Percentiles rank a stretch among this genome's conserved stretches.
phyloP scores from a whole-genome alignment of 2,797 vertebrate genomes.

The Spondyliosoma cantharus region DNA sequence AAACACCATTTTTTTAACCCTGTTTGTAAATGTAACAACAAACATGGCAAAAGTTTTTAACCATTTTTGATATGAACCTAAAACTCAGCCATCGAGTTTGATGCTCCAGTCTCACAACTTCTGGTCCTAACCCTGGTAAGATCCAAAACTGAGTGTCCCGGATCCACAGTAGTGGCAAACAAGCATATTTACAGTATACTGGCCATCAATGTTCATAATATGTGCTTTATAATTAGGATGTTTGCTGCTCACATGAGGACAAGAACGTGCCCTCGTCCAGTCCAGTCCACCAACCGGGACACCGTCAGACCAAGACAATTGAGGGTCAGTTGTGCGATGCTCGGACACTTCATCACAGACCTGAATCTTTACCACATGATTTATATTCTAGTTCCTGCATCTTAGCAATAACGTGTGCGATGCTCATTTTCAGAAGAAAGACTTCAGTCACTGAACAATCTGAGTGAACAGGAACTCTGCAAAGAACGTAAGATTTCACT shows the following conservation, averaged over 20 bases:
- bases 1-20: no score
- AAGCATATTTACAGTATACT: no score
- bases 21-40: no score
- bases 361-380: not conserved
- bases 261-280: constrained; percentile 47
- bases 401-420: not conserved
- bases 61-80: no score
- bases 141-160: no score
- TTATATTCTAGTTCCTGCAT: not conserved
- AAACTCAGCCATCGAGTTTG: no score
- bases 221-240: constrained; percentile 4
- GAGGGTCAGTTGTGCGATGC: constrained; percentile 23
- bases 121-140: no score
- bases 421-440: constrained; percentile 49
- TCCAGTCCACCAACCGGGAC: not conserved
- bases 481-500: constrained; percentile 40
- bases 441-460: constrained; percentile 34
- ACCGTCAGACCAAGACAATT: fast-evolving
- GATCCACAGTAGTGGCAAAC: no score
- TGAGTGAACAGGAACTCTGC: constrained; percentile 42
- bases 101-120: no score
- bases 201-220: not conserved
- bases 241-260: constrained; percentile 69
- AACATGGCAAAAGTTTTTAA: no score
- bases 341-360: not conserved